Evolutionary conservation across 2,113 vertebrate genomes (phyloP).

Genomic region (Trichomycterus rosablanca): DNA sequence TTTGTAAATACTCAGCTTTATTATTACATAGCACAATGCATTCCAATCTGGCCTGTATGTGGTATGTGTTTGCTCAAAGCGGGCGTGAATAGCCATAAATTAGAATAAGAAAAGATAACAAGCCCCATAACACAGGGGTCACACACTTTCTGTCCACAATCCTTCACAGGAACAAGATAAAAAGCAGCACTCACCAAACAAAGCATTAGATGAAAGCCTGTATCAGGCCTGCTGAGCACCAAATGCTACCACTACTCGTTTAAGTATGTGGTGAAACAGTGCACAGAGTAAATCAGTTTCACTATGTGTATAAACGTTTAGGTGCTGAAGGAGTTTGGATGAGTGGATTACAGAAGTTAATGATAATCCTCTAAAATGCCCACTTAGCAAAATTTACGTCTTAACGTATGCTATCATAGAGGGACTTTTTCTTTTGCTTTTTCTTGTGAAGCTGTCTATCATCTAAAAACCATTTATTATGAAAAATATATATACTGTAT

Average conservation of each 20-base stretch:
- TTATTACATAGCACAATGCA: conserved; percentile 37
- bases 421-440: not conserved
- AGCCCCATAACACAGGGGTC: conserved; percentile 19
- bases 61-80: conserved; percentile 50
- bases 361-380: conserved; percentile 25
- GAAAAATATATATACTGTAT: too few species aligned
- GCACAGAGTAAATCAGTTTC: too few species aligned
- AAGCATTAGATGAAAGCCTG: not conserved
- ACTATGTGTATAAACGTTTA: not conserved
- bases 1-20: conserved; percentile 1
- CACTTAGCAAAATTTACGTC: conserved; percentile 15
- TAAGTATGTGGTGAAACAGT: not conserved
- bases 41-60: conserved; percentile 40
- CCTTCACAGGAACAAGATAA: conserved; percentile 3
- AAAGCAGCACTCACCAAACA: not conserved
- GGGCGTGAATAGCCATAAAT: conserved; percentile 48
- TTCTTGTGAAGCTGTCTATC: not conserved
- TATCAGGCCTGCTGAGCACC: not conserved
- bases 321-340: not conserved
- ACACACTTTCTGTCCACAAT: conserved; percentile 22
- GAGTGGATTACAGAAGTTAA: conserved; percentile 25
- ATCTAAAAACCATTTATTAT: not conserved
- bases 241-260: not conserved
- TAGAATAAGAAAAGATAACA: conserved; percentile 36
- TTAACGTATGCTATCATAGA: conserved; percentile 24